A percentile compares a stretch with the other conserved stretches of the same genome.
phyloP scores from a whole-genome alignment of 1,140 invertebrate genomes.

The Drosophila cardini region DNA sequence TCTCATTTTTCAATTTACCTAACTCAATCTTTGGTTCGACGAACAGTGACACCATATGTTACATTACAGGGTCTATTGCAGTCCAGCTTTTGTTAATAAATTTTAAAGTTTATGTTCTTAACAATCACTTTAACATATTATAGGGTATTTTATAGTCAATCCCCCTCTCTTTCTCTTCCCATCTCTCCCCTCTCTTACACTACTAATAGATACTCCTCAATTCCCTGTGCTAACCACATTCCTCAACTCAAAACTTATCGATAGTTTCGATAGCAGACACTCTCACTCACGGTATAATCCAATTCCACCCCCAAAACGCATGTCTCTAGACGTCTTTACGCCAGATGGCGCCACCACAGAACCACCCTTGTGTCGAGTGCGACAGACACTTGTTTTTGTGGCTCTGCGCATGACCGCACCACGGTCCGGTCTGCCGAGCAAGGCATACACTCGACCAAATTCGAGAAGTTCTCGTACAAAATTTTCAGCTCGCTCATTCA shows the following conservation, averaged over 20 bases:
- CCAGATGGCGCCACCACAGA: slow-evolving; percentile 54
- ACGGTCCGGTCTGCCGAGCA: slow-evolving; percentile 43
- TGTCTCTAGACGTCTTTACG: neutral
- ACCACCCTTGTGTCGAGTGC: slow-evolving; percentile 37
- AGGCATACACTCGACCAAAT: slow-evolving; percentile 50
- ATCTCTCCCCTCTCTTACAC: too few relatives aligned
- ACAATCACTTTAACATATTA: neutral
- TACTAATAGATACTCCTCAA: neutral
- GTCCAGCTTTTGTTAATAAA: too few relatives aligned
- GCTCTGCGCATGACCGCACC: slow-evolving; percentile 58
- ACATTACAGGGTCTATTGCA: too few relatives aligned
- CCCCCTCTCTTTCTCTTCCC: too few relatives aligned
- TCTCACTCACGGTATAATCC: slow-evolving; percentile 7
- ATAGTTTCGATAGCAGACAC: neutral
- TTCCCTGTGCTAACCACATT: neutral
- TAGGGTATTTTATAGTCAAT: neutral
- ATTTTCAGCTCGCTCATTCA: slow-evolving; percentile 64
- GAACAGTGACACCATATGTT: too few relatives aligned
- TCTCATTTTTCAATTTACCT: too few relatives aligned
- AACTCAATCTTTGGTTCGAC: too few relatives aligned
- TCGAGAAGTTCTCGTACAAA: slow-evolving; percentile 39
- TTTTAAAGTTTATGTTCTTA: too few relatives aligned
- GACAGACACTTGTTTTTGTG: slow-evolving; percentile 66
- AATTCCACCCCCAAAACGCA: slow-evolving; percentile 10
- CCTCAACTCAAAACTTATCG: slow-evolving; percentile 1